Evolutionary conservation across 1,140 invertebrate species (phyloP), one percentile per base, ranked within the genome.

Genomic region (Pemphigus obesinymphae): DNA sequence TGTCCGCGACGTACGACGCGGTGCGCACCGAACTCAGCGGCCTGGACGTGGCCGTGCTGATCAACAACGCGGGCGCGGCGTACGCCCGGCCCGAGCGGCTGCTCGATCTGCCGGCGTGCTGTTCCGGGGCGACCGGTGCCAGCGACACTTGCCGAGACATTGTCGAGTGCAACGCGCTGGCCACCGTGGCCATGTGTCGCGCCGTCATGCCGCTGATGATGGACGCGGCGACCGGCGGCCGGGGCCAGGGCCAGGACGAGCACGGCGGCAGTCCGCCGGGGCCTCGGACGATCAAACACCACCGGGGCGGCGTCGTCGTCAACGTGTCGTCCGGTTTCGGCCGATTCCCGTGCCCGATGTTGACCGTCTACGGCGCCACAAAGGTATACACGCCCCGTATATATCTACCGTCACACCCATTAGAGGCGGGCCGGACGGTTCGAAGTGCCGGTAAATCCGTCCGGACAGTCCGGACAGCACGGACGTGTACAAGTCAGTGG

Each of bases 21-120:
- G 34, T 66, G 17, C 63, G 63, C 2, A 31, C 17, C 34, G 90
- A 93, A 80, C 89, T 97, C 11, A 88, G 88, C 13, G 93, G 91
- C 2, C 88, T 98, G 3, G 95, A 98, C 86, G 92, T 98, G 82
- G 96, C 95, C 1, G 92, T 97, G n/a, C 89, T 99, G 13, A 91
- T 99, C 4, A 99, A 99, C 87, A 99, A 99, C 88, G 97, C 97
- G 0, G 97, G 97, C 10, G 91, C 95, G 83, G 95, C 94, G 76
- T 98, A 98, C 87, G 88, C 91, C 0, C 91, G 95, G 87, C 97
- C 97, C 0, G 94, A 96, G 85, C 93, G 94, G 84, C 95, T 96
- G 86, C 88, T 93, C 0, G 90, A 93, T n/a, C 86, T 94, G 15
- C 90, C 63, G 63, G 1, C 34, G 0, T 23, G 20, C 63, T 66